Evolutionary conservation across 2,113 vertebrate species (phyloP), one percentile per base, ranked within the genome.

Genomic region (Dendrocopos noguchii): DNA sequence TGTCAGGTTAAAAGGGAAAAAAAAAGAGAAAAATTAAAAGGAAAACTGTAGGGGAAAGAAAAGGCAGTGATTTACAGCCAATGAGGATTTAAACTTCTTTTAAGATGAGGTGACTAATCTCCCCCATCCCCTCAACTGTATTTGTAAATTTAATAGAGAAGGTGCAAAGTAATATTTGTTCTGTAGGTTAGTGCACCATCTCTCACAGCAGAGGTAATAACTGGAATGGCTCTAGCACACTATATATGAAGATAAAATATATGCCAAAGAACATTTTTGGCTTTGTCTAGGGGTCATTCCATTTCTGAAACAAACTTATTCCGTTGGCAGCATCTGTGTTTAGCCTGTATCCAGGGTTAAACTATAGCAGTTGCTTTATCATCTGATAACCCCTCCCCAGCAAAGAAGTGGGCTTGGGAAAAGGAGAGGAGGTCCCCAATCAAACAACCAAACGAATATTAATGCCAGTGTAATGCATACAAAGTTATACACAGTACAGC

Each of bases 21-120:
- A n/a, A 53, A 39, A 27, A n/a, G 12, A 50, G 31, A 25, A n/a
- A 0, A 27, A 28, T 16, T 27, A 13, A 20, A 0, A 11, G 15
- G 25, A n/a, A 19, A 0, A 9, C 39, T 39, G 15, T 25, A 21
- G n/a, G 0, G 20, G 27, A 28, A 22, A n/a, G 11, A 28, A 0
- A 10, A 13, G 21, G 5, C 27, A 66, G 8, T 16, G 47, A 46
- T 53, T 84, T 84, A n/a, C 15, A 88, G 20, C 10, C 34, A 47
- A 9, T 55, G 34, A 77, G 21, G 28, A 76, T 63, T 60, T 93
- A 56, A 79, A 47, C 15, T 29, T 81, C 31, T 90, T 75, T 61
- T 72, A 84, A 64, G 24, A 46, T 47, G n/a, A 92, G 87, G 29
- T 1, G 5, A 76, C 21, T 65, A 13, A 72, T 65, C 15, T 60